These are phyloP conservation scores for Xyliphius kryptos DNA, from an alignment of 2,113 vertebrate species.

Conservation along the genomic window DNA sequence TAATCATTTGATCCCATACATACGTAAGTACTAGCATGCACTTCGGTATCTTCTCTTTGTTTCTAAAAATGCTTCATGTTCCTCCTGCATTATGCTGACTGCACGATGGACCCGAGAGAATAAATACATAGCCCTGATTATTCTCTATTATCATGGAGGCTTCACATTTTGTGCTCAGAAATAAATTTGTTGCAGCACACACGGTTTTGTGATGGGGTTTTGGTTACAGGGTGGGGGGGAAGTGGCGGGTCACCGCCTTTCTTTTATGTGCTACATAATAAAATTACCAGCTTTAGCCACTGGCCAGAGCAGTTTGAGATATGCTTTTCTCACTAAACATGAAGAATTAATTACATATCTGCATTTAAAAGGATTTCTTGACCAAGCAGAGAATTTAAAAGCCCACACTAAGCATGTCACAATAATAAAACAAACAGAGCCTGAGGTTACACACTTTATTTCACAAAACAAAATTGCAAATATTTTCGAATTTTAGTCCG, in stretches of 20 bases:
- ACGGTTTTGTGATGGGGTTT: constrained; percentile 33
- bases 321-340: constrained; percentile 71
- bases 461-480: constrained; percentile 53
- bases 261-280: constrained; percentile 66
- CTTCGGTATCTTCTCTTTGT: constrained; percentile 58
- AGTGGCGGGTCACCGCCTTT: constrained; percentile 25
- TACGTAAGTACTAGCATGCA: constrained; percentile 61
- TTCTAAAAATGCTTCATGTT: constrained; percentile 53
- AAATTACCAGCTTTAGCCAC: constrained; percentile 48
- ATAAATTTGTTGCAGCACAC: constrained; percentile 56
- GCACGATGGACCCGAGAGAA: constrained; percentile 58
- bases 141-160: constrained; percentile 63
- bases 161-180: constrained; percentile 57
- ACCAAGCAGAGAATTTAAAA: constrained; percentile 46
- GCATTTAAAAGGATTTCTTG: constrained; percentile 62
- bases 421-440: constrained; percentile 59
- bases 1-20: constrained; percentile 65
- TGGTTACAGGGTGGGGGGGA: constrained; percentile 11
- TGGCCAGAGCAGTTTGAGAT: constrained; percentile 46
- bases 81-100: constrained; percentile 52
- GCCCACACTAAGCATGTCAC: constrained; percentile 51
- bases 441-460: constrained; percentile 47
- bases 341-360: constrained; percentile 74
- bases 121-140: constrained; percentile 54
- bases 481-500: constrained; percentile 59